Evolutionary conservation across 2,797 vertebrate genomes (phyloP), one percentile per base, ranked within the genome.

Genomic region (Margarornis squamiger): DNA sequence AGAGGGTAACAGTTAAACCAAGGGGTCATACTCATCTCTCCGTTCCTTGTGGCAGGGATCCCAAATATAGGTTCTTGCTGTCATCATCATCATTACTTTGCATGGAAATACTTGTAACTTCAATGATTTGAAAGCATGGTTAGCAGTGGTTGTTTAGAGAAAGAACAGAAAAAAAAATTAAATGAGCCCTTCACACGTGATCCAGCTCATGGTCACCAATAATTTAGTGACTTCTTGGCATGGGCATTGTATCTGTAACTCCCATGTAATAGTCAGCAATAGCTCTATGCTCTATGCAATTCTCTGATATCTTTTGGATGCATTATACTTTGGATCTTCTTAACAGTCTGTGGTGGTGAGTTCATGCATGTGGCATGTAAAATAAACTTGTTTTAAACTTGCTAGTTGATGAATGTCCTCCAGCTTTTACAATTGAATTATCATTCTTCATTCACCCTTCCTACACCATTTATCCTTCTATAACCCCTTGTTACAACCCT

Each of bases 361-460:
- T 48, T 43, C 46, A 17, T 12, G 19, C 0, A 0, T 27, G 26
- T 26, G n/a, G 30, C 22, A 22, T 20, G 29, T 66, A 38, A 81
- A 88, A 81, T 22, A 72, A 81, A 26, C 5, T 8, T 62, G 52
- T 43, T 90, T 91, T 82, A 80, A 48, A 67, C 57, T 59, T 79
- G 36, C 12, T 75, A 46, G 38, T 26, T 45, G 55, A 48, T 45
- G 8, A 59, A 51, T 55, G 62, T 27, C n/a, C 32, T 43, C 29
- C 30, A 76, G 36, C 7, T 92, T 88, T 52, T 70, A 66, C 32
- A 52, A 54, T 19, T 38, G 58, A 75, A 58, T 48, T 36, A 38
- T 54, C 10, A 19, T 36, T 82, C 67, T 77, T 66, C n/a, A 43
- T 38, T 70, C 34, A 57, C 34, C 48, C 45, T 76, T 75, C 45